A percentile compares a stretch with the other conserved stretches of the same genome.
Conservation (phyloP, 2,888 invertebrate genomes). For the Theretra japonica region DNA sequence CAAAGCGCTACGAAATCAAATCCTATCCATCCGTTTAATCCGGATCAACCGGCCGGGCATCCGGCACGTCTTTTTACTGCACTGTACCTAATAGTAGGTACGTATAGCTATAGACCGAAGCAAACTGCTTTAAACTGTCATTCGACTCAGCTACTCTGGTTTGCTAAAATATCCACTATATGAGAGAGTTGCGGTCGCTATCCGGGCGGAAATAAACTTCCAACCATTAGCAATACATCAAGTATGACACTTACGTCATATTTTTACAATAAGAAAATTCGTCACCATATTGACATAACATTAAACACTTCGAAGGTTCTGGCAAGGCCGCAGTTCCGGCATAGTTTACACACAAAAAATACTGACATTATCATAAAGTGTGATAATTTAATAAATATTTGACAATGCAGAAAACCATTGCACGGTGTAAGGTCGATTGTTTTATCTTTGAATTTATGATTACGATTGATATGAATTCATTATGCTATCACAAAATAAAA, state of each 20-base stretch:
- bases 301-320: constrained; percentile 43
- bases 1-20: not conserved
- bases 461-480: constrained; percentile 6
- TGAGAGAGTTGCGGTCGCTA: no score
- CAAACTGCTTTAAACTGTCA: no score
- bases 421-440: constrained; percentile 10
- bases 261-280: not conserved
- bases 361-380: constrained; percentile 32
- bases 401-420: constrained; percentile 24
- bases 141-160: no score
- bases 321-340: constrained; percentile 42
- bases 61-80: not conserved
- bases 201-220: no score
- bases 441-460: not conserved
- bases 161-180: no score
- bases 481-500: not conserved
- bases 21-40: not conserved
- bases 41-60: not conserved
- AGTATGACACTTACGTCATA: not conserved
- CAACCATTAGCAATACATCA: not conserved
- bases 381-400: constrained; percentile 18
- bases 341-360: constrained; percentile 38
- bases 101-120: no score
- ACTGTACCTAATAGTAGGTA: no score
- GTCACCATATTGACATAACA: constrained; percentile 26